Percentiles rank a stretch among this genome's conserved stretches.
These are phyloP conservation scores for Leptobrachium ailaonicum DNA, from an alignment of 2,113 vertebrate species.

Conservation along the genomic window DNA sequence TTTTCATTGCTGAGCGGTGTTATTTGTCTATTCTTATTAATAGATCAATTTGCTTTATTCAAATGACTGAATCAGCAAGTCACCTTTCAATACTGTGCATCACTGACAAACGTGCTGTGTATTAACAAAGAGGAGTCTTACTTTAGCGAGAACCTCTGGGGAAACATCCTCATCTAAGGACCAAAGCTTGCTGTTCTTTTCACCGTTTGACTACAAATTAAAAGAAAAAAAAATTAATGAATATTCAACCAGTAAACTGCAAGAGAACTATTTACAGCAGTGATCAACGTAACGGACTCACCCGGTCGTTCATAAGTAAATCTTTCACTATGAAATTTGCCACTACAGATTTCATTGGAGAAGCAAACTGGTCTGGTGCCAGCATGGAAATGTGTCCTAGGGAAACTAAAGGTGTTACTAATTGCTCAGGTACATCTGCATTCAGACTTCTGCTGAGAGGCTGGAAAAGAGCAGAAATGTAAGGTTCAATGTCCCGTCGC, in stretches of 20 bases:
- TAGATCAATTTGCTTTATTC: too few species aligned
- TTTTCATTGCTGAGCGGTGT: too few species aligned
- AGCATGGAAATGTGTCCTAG: constrained; percentile 97
- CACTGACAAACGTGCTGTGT: too few species aligned
- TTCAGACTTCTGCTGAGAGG: constrained; percentile 97
- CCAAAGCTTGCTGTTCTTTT: constrained; percentile 97
- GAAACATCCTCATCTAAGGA: constrained; percentile 96
- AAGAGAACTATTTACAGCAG: background rate
- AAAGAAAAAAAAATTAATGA: too few species aligned
- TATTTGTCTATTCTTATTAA: too few species aligned
- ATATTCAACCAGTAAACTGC: constrained; percentile 15
- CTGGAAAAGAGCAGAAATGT: constrained; percentile 60
- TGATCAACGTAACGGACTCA: constrained; percentile 62
- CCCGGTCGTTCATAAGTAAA: constrained; percentile 97
- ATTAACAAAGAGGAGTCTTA: constrained; percentile 53
- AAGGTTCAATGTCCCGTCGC: too few species aligned
- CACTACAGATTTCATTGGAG: constrained; percentile 99
- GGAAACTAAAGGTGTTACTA: constrained; percentile 96
- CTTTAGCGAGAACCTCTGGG: constrained; percentile 95
- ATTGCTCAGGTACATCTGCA: constrained; percentile 94
- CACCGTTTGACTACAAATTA: constrained; percentile 84
- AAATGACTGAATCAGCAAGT: too few species aligned
- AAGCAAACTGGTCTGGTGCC: constrained; percentile 97
- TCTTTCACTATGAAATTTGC: constrained; percentile 99
- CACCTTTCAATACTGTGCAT: too few species aligned